Percentiles rank a stretch among this genome's conserved stretches.
These are phyloP conservation scores for Dolichotis patagonum DNA, from an alignment of 2,113 vertebrate genomes.

Conservation along the genomic window DNA sequence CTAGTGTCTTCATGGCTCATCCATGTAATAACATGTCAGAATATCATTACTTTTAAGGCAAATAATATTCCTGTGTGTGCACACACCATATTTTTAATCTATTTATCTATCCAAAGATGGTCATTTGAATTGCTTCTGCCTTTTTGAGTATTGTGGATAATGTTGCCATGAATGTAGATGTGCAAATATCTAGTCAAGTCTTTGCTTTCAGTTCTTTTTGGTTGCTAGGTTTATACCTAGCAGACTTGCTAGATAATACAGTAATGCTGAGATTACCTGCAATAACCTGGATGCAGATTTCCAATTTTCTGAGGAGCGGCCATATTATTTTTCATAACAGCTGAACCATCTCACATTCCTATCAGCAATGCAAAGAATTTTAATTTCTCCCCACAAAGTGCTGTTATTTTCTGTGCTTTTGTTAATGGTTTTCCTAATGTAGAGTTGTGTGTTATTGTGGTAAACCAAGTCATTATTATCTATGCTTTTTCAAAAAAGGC, in stretches of 20 bases:
- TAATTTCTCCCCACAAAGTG: background rate
- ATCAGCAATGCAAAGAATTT: background rate
- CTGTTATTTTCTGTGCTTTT: background rate
- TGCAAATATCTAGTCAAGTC: background rate
- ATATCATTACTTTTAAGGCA: background rate
- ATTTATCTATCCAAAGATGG: fast-evolving
- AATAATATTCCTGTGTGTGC: background rate
- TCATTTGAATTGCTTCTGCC: no score
- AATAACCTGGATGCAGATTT: background rate
- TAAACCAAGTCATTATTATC: background rate
- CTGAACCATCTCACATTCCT: background rate
- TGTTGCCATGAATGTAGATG: fast-evolving
- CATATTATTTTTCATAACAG: background rate
- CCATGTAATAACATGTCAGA: background rate
- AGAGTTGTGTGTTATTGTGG: background rate
- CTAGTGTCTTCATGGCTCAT: background rate
- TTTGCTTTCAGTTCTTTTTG: background rate
- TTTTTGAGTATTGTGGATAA: background rate
- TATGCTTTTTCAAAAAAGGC: background rate
- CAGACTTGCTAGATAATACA: background rate
- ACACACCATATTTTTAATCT: background rate
- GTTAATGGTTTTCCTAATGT: no score
- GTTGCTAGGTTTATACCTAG: background rate
- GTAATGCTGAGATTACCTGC: background rate
- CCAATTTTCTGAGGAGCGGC: background rate